phyloP scores from a whole-genome alignment of 2,797 vertebrate genomes.

The Silurus lanzhouensis region DNA sequence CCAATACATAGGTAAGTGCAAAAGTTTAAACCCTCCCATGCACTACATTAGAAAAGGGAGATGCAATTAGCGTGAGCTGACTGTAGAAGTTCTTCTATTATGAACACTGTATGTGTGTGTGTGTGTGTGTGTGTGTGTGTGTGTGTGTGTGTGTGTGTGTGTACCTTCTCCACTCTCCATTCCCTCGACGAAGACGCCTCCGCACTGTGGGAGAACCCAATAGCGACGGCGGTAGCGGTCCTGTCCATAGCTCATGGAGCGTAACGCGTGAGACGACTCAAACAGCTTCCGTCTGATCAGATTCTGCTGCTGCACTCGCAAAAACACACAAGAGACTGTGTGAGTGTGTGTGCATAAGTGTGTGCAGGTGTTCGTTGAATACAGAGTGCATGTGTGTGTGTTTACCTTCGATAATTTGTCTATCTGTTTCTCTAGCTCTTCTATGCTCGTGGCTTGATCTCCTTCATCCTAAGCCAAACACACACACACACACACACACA shows the following conservation, averaged over 20 bases:
- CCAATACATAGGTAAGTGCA: not conserved
- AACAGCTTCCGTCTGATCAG: constrained; percentile 94
- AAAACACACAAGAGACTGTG: not conserved
- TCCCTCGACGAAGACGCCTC: constrained; percentile 94
- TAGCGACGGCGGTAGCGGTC: constrained; percentile 94
- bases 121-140: too few relatives aligned
- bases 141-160: too few relatives aligned
- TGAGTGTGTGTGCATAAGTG: not conserved
- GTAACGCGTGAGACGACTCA: constrained; percentile 92
- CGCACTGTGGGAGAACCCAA: constrained; percentile 97
- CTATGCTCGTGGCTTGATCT: constrained; percentile 90
- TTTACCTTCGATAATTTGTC: constrained; percentile 95
- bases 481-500: constrained; percentile 20
- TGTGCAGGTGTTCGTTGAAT: not conserved
- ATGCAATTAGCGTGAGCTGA: too few relatives aligned
- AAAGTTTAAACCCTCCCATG: not conserved
- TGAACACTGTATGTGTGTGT: too few relatives aligned
- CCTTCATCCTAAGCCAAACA: constrained; percentile 85
- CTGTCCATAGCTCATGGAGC: constrained; percentile 96
- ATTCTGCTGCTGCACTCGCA: constrained; percentile 88
- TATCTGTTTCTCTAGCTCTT: constrained; percentile 98
- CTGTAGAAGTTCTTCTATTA: too few relatives aligned
- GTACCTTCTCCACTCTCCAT: constrained; percentile 98
- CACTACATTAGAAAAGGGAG: too few relatives aligned
- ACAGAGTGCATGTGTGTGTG: not conserved